Percentiles rank a stretch among this genome's conserved stretches.
Conservation (phyloP, 2,888 invertebrate genomes). For the Aphelenchoides bicaudatus region DNA sequence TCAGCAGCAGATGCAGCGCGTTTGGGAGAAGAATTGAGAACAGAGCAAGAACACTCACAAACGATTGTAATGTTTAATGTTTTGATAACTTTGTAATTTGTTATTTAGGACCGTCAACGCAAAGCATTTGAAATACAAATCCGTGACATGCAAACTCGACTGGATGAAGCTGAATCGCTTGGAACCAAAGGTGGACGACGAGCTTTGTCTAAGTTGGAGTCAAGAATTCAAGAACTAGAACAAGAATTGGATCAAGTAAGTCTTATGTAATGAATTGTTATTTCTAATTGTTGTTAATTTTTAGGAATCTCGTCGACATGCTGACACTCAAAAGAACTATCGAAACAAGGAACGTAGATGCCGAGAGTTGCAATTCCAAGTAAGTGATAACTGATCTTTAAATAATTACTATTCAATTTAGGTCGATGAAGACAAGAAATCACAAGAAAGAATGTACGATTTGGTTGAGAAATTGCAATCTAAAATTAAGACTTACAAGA, state of each 20-base stretch:
- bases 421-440: slow-evolving; percentile 99
- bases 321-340: slow-evolving; percentile 65
- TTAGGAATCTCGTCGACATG: slow-evolving; percentile 62
- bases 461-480: slow-evolving; percentile 98
- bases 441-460: slow-evolving; percentile 98
- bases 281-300: too few species aligned
- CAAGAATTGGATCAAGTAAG: slow-evolving; percentile 50
- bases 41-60: slow-evolving; percentile 96
- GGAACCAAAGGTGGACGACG: slow-evolving; percentile 98
- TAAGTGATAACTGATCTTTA: too few species aligned
- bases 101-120: slow-evolving; percentile 86
- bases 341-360: slow-evolving; percentile 65
- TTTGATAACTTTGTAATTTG: too few species aligned
- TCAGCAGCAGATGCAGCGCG: slow-evolving; percentile 96
- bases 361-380: slow-evolving; percentile 66
- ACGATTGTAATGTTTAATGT: too few species aligned
- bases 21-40: slow-evolving; percentile 93
- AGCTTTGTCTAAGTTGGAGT: slow-evolving; percentile 65
- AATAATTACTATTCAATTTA: too few species aligned
- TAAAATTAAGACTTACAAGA: slow-evolving; percentile 66
- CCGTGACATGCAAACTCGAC: slow-evolving; percentile 86
- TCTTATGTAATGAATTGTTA: too few species aligned
- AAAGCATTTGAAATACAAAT: slow-evolving; percentile 25
- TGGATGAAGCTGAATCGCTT: slow-evolving; percentile 92
- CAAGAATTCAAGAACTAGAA: slow-evolving; percentile 46